Base-by-base conservation (phyloP, 92 coral and sea anemone genomes). In the Micromussa lordhowensis region DNA sequence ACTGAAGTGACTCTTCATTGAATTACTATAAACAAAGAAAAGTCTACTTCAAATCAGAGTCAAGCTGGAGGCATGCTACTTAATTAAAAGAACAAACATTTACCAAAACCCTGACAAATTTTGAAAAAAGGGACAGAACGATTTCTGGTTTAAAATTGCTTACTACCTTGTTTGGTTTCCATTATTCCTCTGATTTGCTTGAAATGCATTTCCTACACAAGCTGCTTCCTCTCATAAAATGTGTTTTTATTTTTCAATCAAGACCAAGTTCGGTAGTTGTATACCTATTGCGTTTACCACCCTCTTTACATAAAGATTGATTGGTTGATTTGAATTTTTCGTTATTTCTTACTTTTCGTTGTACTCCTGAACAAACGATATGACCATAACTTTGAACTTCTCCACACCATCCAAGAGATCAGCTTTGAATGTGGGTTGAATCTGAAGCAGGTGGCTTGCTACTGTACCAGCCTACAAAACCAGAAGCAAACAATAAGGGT, bases 341-440 rank as follows among this genome's bases (percentile, higher is more conserved):
- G 30, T 15, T 21, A 24, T 31, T 24, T 8, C 97, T 87, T 90
- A 97, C 99, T 96, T 96, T 51, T 96, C 99, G 69, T 95, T 94
- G 81, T 98, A 98, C 54, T 98, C 99, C 35, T 77, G 88, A 31
- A 95, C 96, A 87, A 98, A 98, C 16, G 83, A 81, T 1, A 89
- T 89, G 82, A 98, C 95, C 85, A 94, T 68, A 38, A 57, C 98
- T 77, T 98, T 96, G 93, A 91, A 98, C 84, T 87, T 93, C 32
- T 94, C 91, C 49, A 98, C 99, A 15, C 98, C 98, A n/a, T 91
- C 93, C 84, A 98, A 88, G 40, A 98, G 93, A 76, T 98, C 98
- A 16, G 98, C 40, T 53, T 98, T 98, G 90, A 96, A 98, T 73
- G 93, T 94, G 49, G 99, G 99, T 81, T 98, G 98, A 49, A 98